Conservation (phyloP, 2,113 vertebrate species). For the Abramis brama region DNA sequence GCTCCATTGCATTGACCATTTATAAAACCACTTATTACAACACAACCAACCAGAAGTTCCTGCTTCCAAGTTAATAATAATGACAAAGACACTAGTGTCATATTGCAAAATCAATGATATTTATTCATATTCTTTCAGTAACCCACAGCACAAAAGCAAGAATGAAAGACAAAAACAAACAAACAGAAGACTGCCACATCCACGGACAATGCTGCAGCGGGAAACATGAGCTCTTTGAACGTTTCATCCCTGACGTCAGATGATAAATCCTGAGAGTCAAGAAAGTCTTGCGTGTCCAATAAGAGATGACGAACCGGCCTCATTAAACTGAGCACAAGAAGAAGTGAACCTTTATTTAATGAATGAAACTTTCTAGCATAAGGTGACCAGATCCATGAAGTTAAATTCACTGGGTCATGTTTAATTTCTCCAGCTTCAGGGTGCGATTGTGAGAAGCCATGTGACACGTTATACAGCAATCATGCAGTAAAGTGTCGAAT, state of each 20-base stretch:
- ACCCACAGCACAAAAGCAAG: slow-evolving; percentile 45
- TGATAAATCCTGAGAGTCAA: slow-evolving; percentile 35
- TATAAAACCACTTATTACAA: background rate
- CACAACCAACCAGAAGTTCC: background rate
- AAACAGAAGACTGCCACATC: slow-evolving; percentile 41
- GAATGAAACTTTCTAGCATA: background rate
- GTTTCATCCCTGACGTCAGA: slow-evolving; percentile 24
- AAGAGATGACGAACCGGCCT: background rate
- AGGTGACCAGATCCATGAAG: background rate
- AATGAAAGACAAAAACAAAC: slow-evolving; percentile 29
- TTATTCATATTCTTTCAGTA: slow-evolving; percentile 55
- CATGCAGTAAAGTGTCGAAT: background rate
- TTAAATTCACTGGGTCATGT: background rate
- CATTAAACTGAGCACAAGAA: background rate
- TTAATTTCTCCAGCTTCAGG: background rate
- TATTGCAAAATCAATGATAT: slow-evolving; percentile 54
- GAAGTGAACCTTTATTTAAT: background rate
- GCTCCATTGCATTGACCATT: background rate
- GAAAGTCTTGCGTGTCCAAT: slow-evolving; percentile 31
- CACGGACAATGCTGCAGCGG: slow-evolving; percentile 3
- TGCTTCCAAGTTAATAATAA: background rate
- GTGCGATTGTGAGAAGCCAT: background rate
- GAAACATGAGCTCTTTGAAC: slow-evolving; percentile 30
- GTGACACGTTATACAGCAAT: background rate
- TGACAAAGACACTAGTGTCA: background rate